phyloP scores from a whole-genome alignment of 2,113 vertebrate species.

The Bungarus multicinctus region DNA sequence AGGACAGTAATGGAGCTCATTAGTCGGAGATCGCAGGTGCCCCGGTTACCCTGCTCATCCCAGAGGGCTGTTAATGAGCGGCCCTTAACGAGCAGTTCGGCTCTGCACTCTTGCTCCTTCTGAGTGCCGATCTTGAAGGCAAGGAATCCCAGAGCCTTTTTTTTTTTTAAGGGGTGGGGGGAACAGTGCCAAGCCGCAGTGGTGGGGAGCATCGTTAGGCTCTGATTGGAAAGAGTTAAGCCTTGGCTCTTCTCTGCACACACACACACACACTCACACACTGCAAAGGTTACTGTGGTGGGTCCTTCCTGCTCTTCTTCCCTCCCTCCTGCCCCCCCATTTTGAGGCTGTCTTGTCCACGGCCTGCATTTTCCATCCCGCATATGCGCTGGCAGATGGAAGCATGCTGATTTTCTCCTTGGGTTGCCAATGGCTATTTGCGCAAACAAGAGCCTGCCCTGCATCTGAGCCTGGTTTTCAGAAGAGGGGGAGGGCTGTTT shows the following conservation, averaged over 20 bases:
- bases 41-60: conserved; percentile 61
- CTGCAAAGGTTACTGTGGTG: not conserved
- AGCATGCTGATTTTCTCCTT: not conserved
- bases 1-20: conserved; percentile 69
- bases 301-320: not conserved
- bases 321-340: not conserved
- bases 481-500: not conserved
- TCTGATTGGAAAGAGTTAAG: conserved; percentile 1
- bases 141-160: conserved; percentile 5
- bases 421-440: not conserved
- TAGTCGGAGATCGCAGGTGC: conserved; percentile 72
- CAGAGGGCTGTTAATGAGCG: conserved; percentile 69
- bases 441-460: not conserved
- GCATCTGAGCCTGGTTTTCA: not conserved
- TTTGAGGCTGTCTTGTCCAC: not conserved
- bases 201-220: not conserved
- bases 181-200: not conserved
- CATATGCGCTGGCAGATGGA: not conserved
- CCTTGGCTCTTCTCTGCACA: too few species aligned
- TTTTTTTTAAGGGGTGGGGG: not conserved
- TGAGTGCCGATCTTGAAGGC: conserved; percentile 39
- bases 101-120: conserved; percentile 34
- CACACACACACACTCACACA: not conserved
- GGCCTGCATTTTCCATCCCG: not conserved
- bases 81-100: conserved; percentile 59